Evolutionary conservation across 2,113 vertebrate genomes (phyloP).

Genomic region (Eulemur rufifrons): DNA sequence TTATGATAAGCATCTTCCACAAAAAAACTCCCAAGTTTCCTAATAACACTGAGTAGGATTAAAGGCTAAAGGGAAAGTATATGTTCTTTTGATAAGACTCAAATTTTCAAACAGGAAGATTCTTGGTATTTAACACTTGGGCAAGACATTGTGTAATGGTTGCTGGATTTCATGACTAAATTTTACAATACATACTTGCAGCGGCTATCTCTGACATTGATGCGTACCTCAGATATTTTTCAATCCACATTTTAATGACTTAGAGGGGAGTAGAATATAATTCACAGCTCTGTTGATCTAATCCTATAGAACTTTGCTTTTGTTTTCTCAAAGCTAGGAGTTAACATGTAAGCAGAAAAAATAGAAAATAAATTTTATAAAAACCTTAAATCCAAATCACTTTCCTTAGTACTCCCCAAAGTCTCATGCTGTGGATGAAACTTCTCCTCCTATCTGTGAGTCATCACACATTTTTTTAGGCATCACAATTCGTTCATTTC

Average conservation of each 20-base stretch:
- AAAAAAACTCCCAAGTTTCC: not conserved
- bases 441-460: conserved; percentile 46
- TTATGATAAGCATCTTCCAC: not conserved
- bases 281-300: conserved; percentile 6
- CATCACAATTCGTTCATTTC: conserved; percentile 61
- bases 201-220: not conserved
- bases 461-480: conserved; percentile 46
- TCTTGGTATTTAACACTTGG: conserved; percentile 35
- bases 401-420: not conserved
- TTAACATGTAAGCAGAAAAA: not conserved
- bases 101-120: conserved; percentile 55
- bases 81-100: conserved; percentile 2
- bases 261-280: not conserved
- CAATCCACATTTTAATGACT: not conserved
- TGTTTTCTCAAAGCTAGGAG: not conserved
- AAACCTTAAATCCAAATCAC: not conserved
- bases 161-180: conserved; percentile 51
- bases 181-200: not conserved
- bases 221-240: not conserved
- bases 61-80: conserved; percentile 25
- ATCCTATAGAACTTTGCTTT: not conserved
- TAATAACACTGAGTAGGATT: not conserved
- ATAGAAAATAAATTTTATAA: not conserved
- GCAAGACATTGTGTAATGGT: not conserved
- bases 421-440: conserved; percentile 20